These are phyloP conservation scores for Chrysocyon brachyurus DNA, from an alignment of 2,797 vertebrate species.

Conservation along the genomic window DNA sequence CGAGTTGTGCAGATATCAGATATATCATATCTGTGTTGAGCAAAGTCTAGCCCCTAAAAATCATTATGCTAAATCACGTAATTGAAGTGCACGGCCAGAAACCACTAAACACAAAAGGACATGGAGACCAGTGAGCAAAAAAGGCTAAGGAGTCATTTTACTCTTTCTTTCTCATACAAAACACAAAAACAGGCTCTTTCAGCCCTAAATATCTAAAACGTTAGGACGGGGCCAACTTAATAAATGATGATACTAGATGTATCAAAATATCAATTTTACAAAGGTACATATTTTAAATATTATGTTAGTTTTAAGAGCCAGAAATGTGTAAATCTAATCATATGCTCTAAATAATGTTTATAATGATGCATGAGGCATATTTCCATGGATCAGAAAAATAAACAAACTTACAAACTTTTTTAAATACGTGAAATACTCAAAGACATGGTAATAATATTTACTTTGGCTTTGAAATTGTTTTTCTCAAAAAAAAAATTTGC, in stretches of 20 bases:
- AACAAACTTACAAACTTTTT: neutral
- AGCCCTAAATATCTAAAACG: neutral
- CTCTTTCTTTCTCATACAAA: neutral
- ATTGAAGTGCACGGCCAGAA: neutral
- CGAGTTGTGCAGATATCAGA: neutral
- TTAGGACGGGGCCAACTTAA: neutral
- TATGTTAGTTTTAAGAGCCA: neutral
- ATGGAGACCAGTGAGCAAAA: neutral
- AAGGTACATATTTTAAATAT: constrained; percentile 22
- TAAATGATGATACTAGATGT: neutral
- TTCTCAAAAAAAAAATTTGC: neutral
- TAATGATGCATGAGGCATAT: neutral
- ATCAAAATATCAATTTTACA: neutral
- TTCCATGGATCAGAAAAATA: neutral
- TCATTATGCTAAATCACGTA: neutral
- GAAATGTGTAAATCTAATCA: neutral
- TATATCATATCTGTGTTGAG: neutral
- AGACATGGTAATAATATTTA: neutral
- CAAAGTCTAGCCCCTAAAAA: neutral
- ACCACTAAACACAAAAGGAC: neutral
- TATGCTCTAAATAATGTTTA: neutral
- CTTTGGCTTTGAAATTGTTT: constrained; percentile 3
- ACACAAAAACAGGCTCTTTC: neutral
- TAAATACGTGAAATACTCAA: neutral
- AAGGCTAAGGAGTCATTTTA: neutral